phyloP scores from a whole-genome alignment of 2,888 invertebrate genomes.

The Campoletis raptor region DNA sequence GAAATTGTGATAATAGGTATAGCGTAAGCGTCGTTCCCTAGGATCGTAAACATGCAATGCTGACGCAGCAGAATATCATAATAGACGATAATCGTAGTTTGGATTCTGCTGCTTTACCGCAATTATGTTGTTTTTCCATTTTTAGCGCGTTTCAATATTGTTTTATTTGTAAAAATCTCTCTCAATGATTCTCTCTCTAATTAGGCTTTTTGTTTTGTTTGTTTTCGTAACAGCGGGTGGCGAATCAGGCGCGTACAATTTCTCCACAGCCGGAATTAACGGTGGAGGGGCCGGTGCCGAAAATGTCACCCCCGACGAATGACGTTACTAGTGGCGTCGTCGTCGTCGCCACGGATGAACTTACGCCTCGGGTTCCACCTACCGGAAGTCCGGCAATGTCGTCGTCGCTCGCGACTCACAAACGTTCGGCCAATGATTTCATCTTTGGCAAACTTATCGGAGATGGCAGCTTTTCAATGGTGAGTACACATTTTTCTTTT shows the following conservation, averaged over 20 bases:
- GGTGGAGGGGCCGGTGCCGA: slow-evolving; percentile 84
- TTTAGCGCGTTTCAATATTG: slow-evolving; percentile 10
- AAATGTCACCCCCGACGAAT: slow-evolving; percentile 86
- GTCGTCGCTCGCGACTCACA: slow-evolving; percentile 85
- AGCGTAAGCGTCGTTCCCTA: background rate
- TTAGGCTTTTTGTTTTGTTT: slow-evolving; percentile 34
- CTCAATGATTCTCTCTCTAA: slow-evolving; percentile 30
- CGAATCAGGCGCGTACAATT: slow-evolving; percentile 84
- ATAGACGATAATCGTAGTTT: slow-evolving; percentile 45
- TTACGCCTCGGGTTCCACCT: slow-evolving; percentile 85
- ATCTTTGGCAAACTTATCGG: slow-evolving; percentile 98
- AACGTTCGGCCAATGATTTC: slow-evolving; percentile 94
- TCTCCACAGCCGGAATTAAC: slow-evolving; percentile 84
- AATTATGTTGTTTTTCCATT: slow-evolving; percentile 4
- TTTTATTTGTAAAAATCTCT: slow-evolving; percentile 28
- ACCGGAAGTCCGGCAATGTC: slow-evolving; percentile 85
- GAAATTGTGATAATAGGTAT: slow-evolving; percentile 15
- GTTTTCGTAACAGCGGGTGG: slow-evolving; percentile 83
- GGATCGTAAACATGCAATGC: slow-evolving; percentile 53
- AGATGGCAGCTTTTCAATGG: slow-evolving; percentile 98
- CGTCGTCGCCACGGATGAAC: slow-evolving; percentile 86
- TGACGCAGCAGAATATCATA: slow-evolving; percentile 55
- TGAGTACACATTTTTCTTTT: slow-evolving; percentile 81
- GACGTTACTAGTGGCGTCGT: slow-evolving; percentile 86
- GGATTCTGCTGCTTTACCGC: slow-evolving; percentile 11